Base-by-base conservation (phyloP, 2,888 invertebrate species). In the Agrypnus murinus region DNA sequence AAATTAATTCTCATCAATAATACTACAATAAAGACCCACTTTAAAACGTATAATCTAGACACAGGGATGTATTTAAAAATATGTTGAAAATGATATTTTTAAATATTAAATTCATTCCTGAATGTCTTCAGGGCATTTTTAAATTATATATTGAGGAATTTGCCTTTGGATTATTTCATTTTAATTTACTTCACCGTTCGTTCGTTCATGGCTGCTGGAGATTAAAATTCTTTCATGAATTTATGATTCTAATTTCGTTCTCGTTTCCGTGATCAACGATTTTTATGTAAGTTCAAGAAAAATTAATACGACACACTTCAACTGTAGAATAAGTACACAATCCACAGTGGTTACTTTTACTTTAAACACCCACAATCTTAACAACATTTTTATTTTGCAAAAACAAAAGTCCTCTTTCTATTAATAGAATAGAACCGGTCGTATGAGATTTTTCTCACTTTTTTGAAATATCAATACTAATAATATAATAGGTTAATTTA, bases 221-320 rank as follows among this genome's bases (percentile, higher is more conserved):
- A 55, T 55, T 55, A 55, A 36, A n/a, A 36, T 55, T 53, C 53
- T 36, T 53, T 32, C 53, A 36, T 53, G 53, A 53, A 36, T 34
- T 10, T 34, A 17, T 34, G 17, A 36, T 32, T 32, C 53, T 45
- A 32, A 50, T 50, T 53, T 25, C 15, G 53, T 53, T 14, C 53
- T 25, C 12, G 53, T 53, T 53, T 53, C 53, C 53, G 53, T 36
- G 53, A 32, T 36, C 34, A 6, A 17, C 53, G 2, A 17, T 32
- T 36, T 15, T 8, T 36, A 17, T 55, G 3, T 34, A 19, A 31
- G 2, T 36, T 17, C 14, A 19, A 31, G 10, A 50, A 50, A 31
- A 50, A 25, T 25, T 25, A 25, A 50, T 46, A 55, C 36, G 55
- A 55, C 55, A 55, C n/a, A 55, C 55, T 55, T 55, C 31, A n/a